A percentile compares a stretch with the other conserved stretches of the same genome.
Conservation (phyloP, 2,797 vertebrate genomes). For the Channa striata region DNA sequence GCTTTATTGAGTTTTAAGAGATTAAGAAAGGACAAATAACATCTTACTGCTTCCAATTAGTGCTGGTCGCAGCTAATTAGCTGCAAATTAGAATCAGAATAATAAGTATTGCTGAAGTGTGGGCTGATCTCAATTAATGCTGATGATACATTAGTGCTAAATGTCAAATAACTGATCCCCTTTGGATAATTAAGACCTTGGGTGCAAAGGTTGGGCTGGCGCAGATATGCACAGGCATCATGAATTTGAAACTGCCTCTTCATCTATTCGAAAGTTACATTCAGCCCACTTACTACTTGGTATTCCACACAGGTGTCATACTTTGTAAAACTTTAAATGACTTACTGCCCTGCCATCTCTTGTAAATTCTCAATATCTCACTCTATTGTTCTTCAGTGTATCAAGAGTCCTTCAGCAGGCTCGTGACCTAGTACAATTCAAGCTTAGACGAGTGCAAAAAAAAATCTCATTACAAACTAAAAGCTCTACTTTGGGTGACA, state of each 20-base stretch:
- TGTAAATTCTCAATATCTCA: slow-evolving; percentile 76
- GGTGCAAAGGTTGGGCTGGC: slow-evolving; percentile 56
- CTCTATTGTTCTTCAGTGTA: slow-evolving; percentile 79
- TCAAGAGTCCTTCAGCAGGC: slow-evolving; percentile 75
- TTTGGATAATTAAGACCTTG: slow-evolving; percentile 72
- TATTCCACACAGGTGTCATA: slow-evolving; percentile 76
- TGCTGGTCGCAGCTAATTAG: slow-evolving; percentile 57
- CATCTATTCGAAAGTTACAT: slow-evolving; percentile 40
- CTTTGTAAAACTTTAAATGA: slow-evolving; percentile 83
- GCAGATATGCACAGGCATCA: slow-evolving; percentile 23
- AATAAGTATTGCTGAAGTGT: slow-evolving; percentile 58
- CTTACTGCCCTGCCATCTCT: slow-evolving; percentile 73
- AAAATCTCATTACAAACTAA: slow-evolving; percentile 79
- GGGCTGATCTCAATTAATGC: slow-evolving; percentile 62
- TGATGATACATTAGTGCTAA: slow-evolving; percentile 66
- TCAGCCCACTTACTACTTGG: slow-evolving; percentile 55
- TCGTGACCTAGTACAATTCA: slow-evolving; percentile 63
- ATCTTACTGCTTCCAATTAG: slow-evolving; percentile 57
- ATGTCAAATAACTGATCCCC: slow-evolving; percentile 73
- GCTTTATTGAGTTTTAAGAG: slow-evolving; percentile 11
- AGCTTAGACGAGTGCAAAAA: slow-evolving; percentile 59
- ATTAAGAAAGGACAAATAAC: slow-evolving; percentile 44
- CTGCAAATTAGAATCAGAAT: slow-evolving; percentile 53
- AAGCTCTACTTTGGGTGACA: slow-evolving; percentile 71
- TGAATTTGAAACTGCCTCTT: slow-evolving; percentile 47